Evolutionary conservation across 2,888 invertebrate species (phyloP).

Genomic region (Apamea sordens): DNA sequence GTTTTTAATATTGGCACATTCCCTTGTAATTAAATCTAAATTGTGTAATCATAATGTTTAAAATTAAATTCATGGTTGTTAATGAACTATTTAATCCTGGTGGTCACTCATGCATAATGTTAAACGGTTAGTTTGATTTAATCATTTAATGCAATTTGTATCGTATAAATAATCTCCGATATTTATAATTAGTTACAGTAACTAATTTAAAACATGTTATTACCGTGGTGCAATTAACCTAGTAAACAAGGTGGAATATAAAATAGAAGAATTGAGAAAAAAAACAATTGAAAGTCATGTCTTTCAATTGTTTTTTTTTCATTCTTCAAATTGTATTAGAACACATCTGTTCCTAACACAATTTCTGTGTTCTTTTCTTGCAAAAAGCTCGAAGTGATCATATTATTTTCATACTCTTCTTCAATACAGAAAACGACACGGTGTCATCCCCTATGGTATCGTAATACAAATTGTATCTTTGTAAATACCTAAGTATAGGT

Average conservation of each 20-base stretch:
- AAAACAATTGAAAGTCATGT: not conserved
- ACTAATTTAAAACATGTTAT: not conserved
- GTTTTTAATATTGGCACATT: not conserved
- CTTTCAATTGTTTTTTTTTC: not conserved
- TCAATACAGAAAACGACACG: slow-evolving; percentile 22
- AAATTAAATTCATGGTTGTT: slow-evolving; percentile 26
- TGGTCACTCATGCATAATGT: slow-evolving; percentile 18
- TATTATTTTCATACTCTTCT: slow-evolving; percentile 27
- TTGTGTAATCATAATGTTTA: slow-evolving; percentile 1
- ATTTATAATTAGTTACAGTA: not conserved
- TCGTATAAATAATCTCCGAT: not conserved
- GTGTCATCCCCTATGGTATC: slow-evolving; percentile 29
- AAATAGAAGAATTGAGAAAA: not conserved
- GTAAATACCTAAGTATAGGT: not conserved
- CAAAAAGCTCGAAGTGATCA: slow-evolving; percentile 13
- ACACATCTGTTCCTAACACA: slow-evolving; percentile 2
- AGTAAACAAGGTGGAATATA: not conserved
- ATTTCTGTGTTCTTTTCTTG: not conserved
- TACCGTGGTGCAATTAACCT: not conserved
- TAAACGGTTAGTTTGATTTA: slow-evolving; percentile 21
- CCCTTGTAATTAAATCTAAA: not conserved
- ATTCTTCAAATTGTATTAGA: not conserved
- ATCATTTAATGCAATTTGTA: slow-evolving; percentile 23
- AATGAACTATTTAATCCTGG: slow-evolving; percentile 17
- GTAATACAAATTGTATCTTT: slow-evolving; percentile 30